phyloP scores from a whole-genome alignment of 2,113 vertebrate genomes.

The Carettochelys insculpta region DNA sequence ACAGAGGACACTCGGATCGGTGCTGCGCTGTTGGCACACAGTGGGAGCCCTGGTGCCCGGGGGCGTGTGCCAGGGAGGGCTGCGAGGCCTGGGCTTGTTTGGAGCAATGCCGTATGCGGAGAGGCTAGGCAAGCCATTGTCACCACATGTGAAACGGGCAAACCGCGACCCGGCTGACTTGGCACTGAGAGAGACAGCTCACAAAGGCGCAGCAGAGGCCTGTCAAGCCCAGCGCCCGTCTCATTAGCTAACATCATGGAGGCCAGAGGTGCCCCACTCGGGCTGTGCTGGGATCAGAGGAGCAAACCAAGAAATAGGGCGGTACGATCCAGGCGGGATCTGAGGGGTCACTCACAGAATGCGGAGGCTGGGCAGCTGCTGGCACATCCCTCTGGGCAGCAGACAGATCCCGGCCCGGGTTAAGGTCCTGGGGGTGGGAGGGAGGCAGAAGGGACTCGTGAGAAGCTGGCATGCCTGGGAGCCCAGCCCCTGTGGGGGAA shows the following conservation, averaged over 20 bases:
- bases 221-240: not conserved
- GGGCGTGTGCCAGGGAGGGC: not conserved
- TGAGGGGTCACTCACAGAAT: slow-evolving; percentile 85
- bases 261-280: not conserved
- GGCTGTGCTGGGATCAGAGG: not conserved
- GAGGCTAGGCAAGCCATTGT: not conserved
- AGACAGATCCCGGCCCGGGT: slow-evolving; percentile 87
- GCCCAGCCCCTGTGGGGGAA: not conserved
- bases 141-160: not conserved
- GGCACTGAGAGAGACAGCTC: not conserved
- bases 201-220: not conserved
- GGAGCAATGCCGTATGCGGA: not conserved
- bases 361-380: slow-evolving; percentile 90
- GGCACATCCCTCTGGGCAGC: slow-evolving; percentile 89
- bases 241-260: not conserved
- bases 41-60: not conserved
- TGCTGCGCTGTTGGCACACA: not conserved
- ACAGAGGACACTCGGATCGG: not conserved
- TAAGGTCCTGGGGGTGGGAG: slow-evolving; percentile 81
- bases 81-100: accelerated
- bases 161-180: not conserved
- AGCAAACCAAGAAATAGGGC: not conserved
- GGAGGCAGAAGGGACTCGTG: slow-evolving; percentile 27
- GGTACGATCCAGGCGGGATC: not conserved
- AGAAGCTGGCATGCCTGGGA: not conserved